Percentiles rank a stretch among this genome's conserved stretches.
phyloP scores from a whole-genome alignment of 2,888 invertebrate genomes.

The Tiliacea citrago region DNA sequence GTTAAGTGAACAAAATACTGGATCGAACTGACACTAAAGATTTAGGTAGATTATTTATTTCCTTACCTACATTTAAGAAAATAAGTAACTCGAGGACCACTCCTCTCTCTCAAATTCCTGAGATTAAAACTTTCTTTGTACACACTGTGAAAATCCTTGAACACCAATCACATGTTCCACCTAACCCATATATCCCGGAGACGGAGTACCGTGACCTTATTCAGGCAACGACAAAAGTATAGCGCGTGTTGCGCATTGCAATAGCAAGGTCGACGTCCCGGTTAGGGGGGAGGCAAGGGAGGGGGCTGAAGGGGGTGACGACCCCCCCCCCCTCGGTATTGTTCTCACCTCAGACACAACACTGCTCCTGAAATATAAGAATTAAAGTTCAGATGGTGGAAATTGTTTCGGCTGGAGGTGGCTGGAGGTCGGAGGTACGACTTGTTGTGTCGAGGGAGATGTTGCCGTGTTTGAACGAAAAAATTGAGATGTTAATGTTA shows the following conservation, averaged over 20 bases:
- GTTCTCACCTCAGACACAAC: conserved; percentile 77
- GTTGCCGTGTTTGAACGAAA: not conserved
- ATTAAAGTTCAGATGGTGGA: conserved; percentile 64
- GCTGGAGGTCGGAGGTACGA: conserved; percentile 46
- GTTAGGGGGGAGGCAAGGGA: conserved; percentile 39
- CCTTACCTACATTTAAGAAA: conserved; percentile 9
- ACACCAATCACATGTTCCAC: conserved; percentile 66
- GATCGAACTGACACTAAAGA: conserved; percentile 26
- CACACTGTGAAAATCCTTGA: conserved; percentile 35
- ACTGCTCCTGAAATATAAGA: conserved; percentile 72
- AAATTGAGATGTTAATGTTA: not conserved
- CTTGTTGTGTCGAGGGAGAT: conserved; percentile 4
- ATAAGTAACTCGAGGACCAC: conserved; percentile 5
- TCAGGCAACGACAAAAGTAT: conserved; percentile 83
- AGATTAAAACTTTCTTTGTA: not conserved
- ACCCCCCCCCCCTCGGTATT: conserved; percentile 57
- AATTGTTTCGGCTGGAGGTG: conserved; percentile 50
- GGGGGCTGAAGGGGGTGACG: conserved; percentile 35
- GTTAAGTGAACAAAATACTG: conserved; percentile 49
- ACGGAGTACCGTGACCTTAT: conserved; percentile 84
- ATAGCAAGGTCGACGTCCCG: conserved; percentile 85
- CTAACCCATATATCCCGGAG: conserved; percentile 71
- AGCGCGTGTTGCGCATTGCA: conserved; percentile 84
- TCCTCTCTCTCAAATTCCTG: conserved; percentile 12
- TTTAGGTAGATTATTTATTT: conserved; percentile 53